phyloP scores from a whole-genome alignment of 2,797 vertebrate species.

The Rhinogobio ventralis region DNA sequence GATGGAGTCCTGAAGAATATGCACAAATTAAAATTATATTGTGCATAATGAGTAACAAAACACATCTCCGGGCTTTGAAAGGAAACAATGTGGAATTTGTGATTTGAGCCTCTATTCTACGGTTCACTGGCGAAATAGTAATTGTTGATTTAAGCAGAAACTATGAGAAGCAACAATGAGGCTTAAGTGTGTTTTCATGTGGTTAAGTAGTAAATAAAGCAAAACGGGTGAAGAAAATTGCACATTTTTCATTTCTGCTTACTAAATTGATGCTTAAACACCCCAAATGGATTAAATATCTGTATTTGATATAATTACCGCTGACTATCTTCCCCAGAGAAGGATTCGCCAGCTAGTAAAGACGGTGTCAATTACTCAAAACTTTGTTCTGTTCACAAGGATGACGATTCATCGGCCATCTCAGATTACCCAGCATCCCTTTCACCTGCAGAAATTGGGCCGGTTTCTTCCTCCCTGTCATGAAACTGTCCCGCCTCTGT shows the following conservation, averaged over 20 bases:
- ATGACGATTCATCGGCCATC: background rate
- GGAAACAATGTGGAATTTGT: slow-evolving; percentile 41
- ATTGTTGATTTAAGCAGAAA: slow-evolving; percentile 56
- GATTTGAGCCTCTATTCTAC: slow-evolving; percentile 39
- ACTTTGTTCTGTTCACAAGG: background rate
- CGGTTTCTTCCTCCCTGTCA: slow-evolving; percentile 22
- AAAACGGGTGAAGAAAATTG: slow-evolving; percentile 35
- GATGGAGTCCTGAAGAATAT: slow-evolving; percentile 43
- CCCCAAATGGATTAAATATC: background rate
- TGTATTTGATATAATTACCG: background rate
- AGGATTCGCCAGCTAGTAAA: background rate
- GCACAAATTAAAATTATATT: slow-evolving; percentile 53
- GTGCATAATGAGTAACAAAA: slow-evolving; percentile 48
- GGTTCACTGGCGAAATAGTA: slow-evolving; percentile 47
- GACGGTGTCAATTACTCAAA: background rate
- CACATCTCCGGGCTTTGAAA: slow-evolving; percentile 49
- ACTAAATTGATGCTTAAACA: background rate
- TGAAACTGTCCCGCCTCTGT: slow-evolving; percentile 15
- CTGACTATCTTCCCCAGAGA: background rate
- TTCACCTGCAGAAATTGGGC: slow-evolving; percentile 24
- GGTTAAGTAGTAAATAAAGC: slow-evolving; percentile 50
- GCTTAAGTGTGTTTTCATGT: slow-evolving; percentile 45
- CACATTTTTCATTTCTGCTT: background rate
- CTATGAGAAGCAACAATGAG: slow-evolving; percentile 53
- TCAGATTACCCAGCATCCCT: slow-evolving; percentile 21